Conservation (phyloP, 1,140 invertebrate genomes). For the Leptonema lineaticorne region DNA sequence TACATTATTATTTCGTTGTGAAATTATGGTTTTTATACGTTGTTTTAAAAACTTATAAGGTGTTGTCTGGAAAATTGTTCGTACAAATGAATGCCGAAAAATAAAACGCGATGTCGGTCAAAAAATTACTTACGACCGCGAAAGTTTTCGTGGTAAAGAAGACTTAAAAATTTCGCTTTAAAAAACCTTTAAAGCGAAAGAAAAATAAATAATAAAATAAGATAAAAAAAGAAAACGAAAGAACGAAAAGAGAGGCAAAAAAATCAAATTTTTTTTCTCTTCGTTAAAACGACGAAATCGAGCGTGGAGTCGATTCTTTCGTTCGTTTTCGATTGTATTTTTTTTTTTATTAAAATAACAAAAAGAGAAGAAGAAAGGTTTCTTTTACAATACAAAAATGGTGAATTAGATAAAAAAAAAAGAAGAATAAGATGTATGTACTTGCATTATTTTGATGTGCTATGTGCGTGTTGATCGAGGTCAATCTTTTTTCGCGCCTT, state of each 20-base stretch:
- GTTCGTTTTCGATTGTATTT: background rate
- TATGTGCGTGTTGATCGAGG: conserved; percentile 4
- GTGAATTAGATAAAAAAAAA: background rate
- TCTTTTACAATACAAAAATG: too few species aligned
- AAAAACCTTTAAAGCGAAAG: background rate
- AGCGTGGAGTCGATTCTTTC: conserved; percentile 7
- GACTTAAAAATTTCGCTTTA: background rate
- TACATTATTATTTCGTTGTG: too few species aligned
- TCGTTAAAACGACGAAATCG: conserved; percentile 17
- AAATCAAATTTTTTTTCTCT: too few species aligned
- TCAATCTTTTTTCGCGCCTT: background rate
- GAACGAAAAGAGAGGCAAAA: too few species aligned
- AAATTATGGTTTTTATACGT: too few species aligned
- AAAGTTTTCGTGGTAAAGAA: conserved; percentile 18
- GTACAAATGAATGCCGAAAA: background rate
- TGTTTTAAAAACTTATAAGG: too few species aligned
- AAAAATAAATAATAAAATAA: background rate
- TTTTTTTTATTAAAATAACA: background rate
- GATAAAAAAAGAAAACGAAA: too few species aligned
- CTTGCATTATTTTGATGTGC: too few species aligned
- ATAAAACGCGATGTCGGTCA: background rate
- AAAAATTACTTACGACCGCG: conserved; percentile 7
- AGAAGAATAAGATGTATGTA: too few species aligned
- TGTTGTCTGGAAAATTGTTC: background rate
- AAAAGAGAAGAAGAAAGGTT: too few species aligned